These are phyloP conservation scores for Nezara viridula DNA, from an alignment of 2,888 invertebrate species.

Conservation along the genomic window DNA sequence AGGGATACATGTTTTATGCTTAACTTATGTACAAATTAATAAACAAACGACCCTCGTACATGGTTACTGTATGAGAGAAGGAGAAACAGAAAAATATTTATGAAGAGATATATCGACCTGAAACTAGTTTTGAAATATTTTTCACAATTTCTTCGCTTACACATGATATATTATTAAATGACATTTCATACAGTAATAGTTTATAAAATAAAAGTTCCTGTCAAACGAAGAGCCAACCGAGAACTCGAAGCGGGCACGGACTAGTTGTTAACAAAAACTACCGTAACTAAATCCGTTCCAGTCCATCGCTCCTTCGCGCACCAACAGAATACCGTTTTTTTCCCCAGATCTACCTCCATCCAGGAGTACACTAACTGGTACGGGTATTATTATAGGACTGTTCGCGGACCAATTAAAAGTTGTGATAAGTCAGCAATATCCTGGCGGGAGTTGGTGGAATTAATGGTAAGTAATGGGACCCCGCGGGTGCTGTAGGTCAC, in stretches of 20 bases:
- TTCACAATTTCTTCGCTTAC: too few species aligned
- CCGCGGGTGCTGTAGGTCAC: constrained; percentile 2
- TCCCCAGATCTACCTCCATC: not conserved
- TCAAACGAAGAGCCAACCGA: not conserved
- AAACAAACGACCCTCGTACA: too few species aligned
- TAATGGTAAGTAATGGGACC: not conserved
- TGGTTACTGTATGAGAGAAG: too few species aligned
- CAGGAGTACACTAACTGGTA: not conserved
- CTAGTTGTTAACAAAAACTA: not conserved
- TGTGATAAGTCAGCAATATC: constrained; percentile 16
- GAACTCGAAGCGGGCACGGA: not conserved
- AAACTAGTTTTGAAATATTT: too few species aligned
- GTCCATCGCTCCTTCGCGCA: not conserved
- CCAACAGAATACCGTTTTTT: not conserved
- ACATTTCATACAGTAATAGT: too few species aligned
- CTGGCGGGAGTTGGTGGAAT: not conserved
- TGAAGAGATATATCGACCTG: too few species aligned
- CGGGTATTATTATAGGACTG: not conserved
- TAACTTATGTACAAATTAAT: too few species aligned
- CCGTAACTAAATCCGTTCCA: not conserved
- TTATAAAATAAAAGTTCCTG: not conserved
- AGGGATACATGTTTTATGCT: too few species aligned
- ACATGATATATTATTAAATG: too few species aligned
- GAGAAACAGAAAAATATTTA: too few species aligned
- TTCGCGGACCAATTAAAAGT: constrained; percentile 4